Evolutionary conservation across 2,888 invertebrate genomes (phyloP), one percentile per base, ranked within the genome.

Genomic region (Lasius fuliginosus): DNA sequence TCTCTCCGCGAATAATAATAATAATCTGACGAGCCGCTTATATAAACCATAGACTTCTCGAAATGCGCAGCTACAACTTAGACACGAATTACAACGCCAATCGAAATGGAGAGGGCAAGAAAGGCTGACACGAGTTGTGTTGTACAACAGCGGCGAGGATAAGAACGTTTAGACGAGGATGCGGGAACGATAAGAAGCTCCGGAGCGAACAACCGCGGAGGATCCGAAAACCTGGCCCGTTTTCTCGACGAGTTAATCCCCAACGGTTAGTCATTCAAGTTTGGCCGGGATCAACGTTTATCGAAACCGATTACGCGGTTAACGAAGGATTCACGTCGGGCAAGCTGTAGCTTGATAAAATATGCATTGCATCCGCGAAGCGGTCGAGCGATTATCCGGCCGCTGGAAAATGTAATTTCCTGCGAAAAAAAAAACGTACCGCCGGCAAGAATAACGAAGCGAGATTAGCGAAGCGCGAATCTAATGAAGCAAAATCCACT

Each of bases 131-230:
- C 67, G 83, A 87, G 65, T 67, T 87, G 71, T 86, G 82, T 46
- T 15, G 82, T 71, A 69, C 58, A 86, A 84, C n/a, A 75, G 62
- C 36, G 84, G 81, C 12, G 53, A 75, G 42, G 56, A 64, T 18
- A 85, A 84, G n/a, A 69, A 85, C 79, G 62, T 30, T 33, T 81
- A 76, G 65, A 84, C 23, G 15, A 75, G 75, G 46, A 84, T 84
- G 42, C 82, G 84, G 49, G 79, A 86, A 79, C 67, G 77, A 65
- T 65, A 90, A 90, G 64, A 87, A 73, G 33, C 12, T 53, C 5
- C 49, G 33, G 30, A n/a, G 8, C 23, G 1, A 23, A 27, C 33
- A 73, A 60, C 58, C 46, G 6, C 23, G 5, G 40, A 53, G n/a
- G 18, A 76, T 36, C 67, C 40, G 68, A 77, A 12, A 68, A 68